A percentile compares a stretch with the other conserved stretches of the same genome.
phyloP scores from a whole-genome alignment of 2,797 vertebrate species.

The Apodemus agrarius region DNA sequence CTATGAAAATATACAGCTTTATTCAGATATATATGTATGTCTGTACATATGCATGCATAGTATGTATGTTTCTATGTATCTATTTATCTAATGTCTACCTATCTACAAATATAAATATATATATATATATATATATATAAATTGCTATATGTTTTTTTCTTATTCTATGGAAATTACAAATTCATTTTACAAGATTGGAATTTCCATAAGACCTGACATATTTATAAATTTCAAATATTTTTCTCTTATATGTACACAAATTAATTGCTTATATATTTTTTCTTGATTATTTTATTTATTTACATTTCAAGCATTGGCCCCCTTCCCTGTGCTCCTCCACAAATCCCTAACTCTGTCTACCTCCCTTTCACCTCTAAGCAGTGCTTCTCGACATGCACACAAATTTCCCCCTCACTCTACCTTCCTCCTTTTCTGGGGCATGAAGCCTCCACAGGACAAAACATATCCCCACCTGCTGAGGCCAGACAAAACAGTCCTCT shows the following conservation, averaged over 20 bases:
- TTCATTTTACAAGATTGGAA: slow-evolving; percentile 31
- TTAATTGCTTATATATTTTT: neutral
- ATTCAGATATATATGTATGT: neutral
- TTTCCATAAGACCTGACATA: neutral
- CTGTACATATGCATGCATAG: too few species aligned
- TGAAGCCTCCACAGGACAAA: neutral
- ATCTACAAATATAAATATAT: neutral
- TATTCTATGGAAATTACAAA: slow-evolving; percentile 37
- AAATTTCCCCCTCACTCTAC: neutral
- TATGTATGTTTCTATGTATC: neutral
- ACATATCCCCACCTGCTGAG: neutral
- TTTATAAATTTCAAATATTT: neutral
- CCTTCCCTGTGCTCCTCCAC: neutral
- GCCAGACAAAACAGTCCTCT: neutral
- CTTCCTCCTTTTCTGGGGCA: neutral
- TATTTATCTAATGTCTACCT: neutral
- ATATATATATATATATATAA: too few species aligned
- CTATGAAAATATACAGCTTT: neutral
- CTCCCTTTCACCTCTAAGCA: neutral
- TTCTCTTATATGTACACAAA: neutral
- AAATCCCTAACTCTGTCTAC: neutral
- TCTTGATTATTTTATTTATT: neutral
- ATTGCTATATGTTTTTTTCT: neutral
- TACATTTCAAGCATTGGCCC: neutral
- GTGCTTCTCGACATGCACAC: neutral